A percentile compares a stretch with the other conserved stretches of the same genome.
These are phyloP conservation scores for Hetaerina titia DNA, from an alignment of 2,888 invertebrate genomes.

Conservation along the genomic window DNA sequence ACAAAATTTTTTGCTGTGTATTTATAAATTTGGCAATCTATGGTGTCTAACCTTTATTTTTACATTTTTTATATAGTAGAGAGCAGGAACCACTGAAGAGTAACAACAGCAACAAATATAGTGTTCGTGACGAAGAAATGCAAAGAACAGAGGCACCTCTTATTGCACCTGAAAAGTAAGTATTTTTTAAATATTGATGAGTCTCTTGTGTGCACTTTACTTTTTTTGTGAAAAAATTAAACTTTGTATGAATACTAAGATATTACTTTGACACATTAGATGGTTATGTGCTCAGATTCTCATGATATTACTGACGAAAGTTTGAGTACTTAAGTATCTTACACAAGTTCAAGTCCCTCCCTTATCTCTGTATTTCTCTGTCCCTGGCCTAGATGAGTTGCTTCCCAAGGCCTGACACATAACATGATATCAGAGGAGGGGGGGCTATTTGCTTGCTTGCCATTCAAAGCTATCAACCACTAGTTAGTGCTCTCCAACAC, in stretches of 20 bases:
- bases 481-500: too few relatives aligned
- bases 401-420: too few relatives aligned
- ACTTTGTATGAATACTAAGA: neutral
- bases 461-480: too few relatives aligned
- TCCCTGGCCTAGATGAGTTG: too few relatives aligned
- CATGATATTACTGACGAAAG: too few relatives aligned
- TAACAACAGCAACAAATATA: conserved; percentile 12
- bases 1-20: neutral
- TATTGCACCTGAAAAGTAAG: conserved; percentile 51
- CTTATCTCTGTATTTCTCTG: too few relatives aligned
- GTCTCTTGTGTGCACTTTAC: neutral
- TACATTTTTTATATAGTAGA: neutral
- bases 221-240: neutral
- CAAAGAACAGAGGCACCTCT: conserved; percentile 38
- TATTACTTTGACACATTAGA: neutral
- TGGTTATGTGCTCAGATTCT: neutral
- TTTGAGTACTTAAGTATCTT: too few relatives aligned
- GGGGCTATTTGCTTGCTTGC: too few relatives aligned
- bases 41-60: neutral
- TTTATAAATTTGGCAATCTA: neutral
- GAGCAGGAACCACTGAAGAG: conserved; percentile 64
- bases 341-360: too few relatives aligned
- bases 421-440: too few relatives aligned
- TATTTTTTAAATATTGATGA: neutral
- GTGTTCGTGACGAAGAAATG: conserved; percentile 50